Percentiles rank a stretch among this genome's conserved stretches.
phyloP scores from a whole-genome alignment of 2,797 vertebrate genomes.

The Melanotaenia parkinsoni region DNA sequence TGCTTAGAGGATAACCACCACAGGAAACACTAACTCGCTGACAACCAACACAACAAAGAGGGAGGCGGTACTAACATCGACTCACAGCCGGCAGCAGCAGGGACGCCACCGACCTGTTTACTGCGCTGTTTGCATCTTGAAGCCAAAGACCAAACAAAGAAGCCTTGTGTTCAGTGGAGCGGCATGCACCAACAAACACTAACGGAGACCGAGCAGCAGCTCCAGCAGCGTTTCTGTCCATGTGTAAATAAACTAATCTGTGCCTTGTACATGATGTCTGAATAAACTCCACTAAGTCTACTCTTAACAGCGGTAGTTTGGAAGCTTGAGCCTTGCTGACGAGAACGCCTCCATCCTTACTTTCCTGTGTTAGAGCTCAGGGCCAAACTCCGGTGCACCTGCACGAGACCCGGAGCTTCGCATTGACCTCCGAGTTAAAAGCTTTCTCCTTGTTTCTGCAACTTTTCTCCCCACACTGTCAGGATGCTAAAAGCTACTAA shows the following conservation, averaged over 20 bases:
- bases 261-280: constrained; percentile 90
- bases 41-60: constrained; percentile 69
- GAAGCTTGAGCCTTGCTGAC: constrained; percentile 88
- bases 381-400: constrained; percentile 49
- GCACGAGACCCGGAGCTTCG: background rate
- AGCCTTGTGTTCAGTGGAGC: constrained; percentile 76
- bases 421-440: too few relatives aligned
- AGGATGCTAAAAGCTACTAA: too few relatives aligned
- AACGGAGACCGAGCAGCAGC: constrained; percentile 71
- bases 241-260: constrained; percentile 93
- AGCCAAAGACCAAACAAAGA: constrained; percentile 74
- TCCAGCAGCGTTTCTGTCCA: constrained; percentile 81
- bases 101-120: constrained; percentile 76
- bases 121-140: constrained; percentile 87
- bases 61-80: constrained; percentile 90
- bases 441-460: too few relatives aligned
- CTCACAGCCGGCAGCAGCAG: constrained; percentile 80
- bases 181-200: constrained; percentile 87
- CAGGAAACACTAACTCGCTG: constrained; percentile 87
- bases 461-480: too few relatives aligned
- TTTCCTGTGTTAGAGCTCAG: constrained; percentile 67
- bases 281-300: constrained; percentile 86
- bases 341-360: constrained; percentile 77
- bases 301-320: constrained; percentile 84
- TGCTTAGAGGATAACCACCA: constrained; percentile 88